phyloP scores from a whole-genome alignment of 37 sponge, comb jelly and placozoan genomes.

The Cliona cf. orientalis region DNA sequence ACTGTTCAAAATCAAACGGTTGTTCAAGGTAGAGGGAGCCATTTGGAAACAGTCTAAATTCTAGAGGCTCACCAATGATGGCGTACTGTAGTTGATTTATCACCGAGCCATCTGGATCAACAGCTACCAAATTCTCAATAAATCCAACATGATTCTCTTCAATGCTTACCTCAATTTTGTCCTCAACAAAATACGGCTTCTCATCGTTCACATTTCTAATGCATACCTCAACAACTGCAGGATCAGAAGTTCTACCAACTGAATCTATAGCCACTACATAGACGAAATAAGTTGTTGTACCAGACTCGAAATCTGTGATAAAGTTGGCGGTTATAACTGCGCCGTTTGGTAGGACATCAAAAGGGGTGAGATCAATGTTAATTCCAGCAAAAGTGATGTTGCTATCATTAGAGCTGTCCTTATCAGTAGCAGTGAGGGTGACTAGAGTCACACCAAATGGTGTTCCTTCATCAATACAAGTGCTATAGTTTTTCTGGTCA shows the following conservation, averaged over 20 bases:
- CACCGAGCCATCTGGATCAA: constrained; percentile 41
- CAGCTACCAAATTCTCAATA: constrained; percentile 25
- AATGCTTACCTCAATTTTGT: not conserved
- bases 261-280: constrained; percentile 47
- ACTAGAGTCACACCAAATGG: constrained; percentile 9
- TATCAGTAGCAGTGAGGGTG: constrained; percentile 15
- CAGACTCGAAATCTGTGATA: constrained; percentile 33
- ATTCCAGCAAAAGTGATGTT: not conserved
- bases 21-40: constrained; percentile 36
- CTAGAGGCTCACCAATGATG: constrained; percentile 3
- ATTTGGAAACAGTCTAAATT: constrained; percentile 29
- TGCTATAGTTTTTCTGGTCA: constrained; percentile 25
- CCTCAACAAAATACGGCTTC: constrained; percentile 45
- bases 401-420: not conserved
- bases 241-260: not conserved
- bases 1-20: constrained; percentile 53
- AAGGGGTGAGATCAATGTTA: constrained; percentile 3
- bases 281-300: constrained; percentile 23
- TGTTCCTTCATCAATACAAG: constrained; percentile 31
- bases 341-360: constrained; percentile 18
- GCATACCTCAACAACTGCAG: constrained; percentile 26
- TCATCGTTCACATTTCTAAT: constrained; percentile 69
- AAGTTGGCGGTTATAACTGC: constrained; percentile 18
- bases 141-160: constrained; percentile 17
- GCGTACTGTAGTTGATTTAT: constrained; percentile 17